These are phyloP conservation scores for Carcina quercana DNA, from an alignment of 2,888 invertebrate species.

Conservation along the genomic window DNA sequence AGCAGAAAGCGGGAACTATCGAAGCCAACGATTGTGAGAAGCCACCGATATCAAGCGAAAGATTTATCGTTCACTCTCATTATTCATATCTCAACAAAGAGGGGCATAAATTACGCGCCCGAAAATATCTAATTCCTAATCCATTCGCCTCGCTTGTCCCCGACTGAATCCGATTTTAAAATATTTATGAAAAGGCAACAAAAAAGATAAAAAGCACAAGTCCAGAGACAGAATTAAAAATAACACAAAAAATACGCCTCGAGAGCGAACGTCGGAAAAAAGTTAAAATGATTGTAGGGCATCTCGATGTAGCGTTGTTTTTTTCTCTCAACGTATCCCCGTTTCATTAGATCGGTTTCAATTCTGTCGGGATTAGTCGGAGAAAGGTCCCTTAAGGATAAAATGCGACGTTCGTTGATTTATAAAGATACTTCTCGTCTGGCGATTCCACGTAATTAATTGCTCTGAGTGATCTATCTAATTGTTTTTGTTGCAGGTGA, in stretches of 20 bases:
- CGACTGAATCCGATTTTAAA: conserved; percentile 70
- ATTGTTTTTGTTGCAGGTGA: conserved; percentile 37
- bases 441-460: conserved; percentile 59
- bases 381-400: conserved; percentile 63
- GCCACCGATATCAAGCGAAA: conserved; percentile 34
- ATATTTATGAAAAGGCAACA: conserved; percentile 71
- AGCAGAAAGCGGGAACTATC: conserved; percentile 39
- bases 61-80: conserved; percentile 54
- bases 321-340: conserved; percentile 50
- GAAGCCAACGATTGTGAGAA: conserved; percentile 27
- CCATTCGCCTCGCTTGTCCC: conserved; percentile 69
- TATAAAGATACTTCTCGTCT: conserved; percentile 56
- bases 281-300: conserved; percentile 70
- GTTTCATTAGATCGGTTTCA: conserved; percentile 72
- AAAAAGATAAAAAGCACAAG: conserved; percentile 43
- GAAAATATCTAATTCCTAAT: conserved; percentile 73
- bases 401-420: conserved; percentile 65
- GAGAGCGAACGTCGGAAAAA: conserved; percentile 64
- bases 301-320: conserved; percentile 51
- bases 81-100: conserved; percentile 71
- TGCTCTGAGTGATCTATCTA: conserved; percentile 43
- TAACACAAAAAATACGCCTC: conserved; percentile 52
- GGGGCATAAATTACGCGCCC: conserved; percentile 66
- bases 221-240: conserved; percentile 66
- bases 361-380: conserved; percentile 67